Evolutionary conservation across 2,113 vertebrate genomes (phyloP), one percentile per base, ranked within the genome.

Genomic region (Tupaia tana): DNA sequence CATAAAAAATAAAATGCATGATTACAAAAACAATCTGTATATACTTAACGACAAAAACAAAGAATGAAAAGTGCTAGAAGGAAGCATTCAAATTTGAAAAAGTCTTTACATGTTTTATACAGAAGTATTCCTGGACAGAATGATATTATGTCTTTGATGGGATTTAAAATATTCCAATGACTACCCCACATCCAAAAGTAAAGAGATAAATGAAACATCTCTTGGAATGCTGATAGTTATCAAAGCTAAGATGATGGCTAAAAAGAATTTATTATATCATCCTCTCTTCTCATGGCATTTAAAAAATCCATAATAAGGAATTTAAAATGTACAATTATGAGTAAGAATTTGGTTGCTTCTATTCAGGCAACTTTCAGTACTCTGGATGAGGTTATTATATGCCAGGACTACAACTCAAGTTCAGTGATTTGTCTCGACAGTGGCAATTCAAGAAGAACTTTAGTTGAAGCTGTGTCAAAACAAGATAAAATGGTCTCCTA

Each of bases 381-480:
- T 89, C 86, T 83, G 52, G 86, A 61, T 89, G 66, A 91, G 64
- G 56, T 80, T 91, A 89, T 67, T 84, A 79, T 22, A 89, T 15
- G 66, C 89, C 83, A 79, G 56, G 80, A 86, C 91, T 94, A 80
- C 63, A 73, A 77, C 22, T 91, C 92, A 71, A 93, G 86, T 77
- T 91, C 61, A 80, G 58, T 67, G 58, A 96, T 93, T 93, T 93
- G 89, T 78, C 80, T 90, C 94, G 94, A 96, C 88, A 96, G 84
- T 87, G 92, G 90, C 67, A 89, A 93, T 89, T 89, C 84, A 96
- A 93, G 92, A 81, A 4, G 61, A 92, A 95, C 73, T 89, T 25
- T 12, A 93, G 73, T 66, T 70, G 81, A 95, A 74, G 82, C 31
- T 78, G n/a, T 94, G 85, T 96, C 95, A 96, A 96, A 97, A 96